phyloP scores from a whole-genome alignment of 2,888 invertebrate genomes.

The Drosophila acutilabella region DNA sequence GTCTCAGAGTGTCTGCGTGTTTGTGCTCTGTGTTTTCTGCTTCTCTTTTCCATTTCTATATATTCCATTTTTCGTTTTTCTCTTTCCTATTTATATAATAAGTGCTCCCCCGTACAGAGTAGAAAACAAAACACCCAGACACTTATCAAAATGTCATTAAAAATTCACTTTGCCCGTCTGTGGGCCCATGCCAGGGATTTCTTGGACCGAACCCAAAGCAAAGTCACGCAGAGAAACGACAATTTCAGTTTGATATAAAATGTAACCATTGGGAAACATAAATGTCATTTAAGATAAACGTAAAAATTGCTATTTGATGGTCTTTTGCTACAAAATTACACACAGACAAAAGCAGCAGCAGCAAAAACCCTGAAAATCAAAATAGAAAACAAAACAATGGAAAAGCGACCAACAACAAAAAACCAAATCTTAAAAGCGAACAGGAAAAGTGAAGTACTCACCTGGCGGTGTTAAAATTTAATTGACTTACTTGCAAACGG shows the following conservation, averaged over 20 bases:
- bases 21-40: background rate
- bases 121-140: conserved; percentile 39
- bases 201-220: conserved; percentile 19
- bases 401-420: conserved; percentile 16
- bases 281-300: conserved; percentile 78
- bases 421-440: conserved; percentile 24
- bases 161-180: conserved; percentile 65
- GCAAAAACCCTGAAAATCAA: conserved; percentile 11
- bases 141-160: conserved; percentile 70
- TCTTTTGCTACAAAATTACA: conserved; percentile 45
- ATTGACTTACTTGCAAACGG: conserved; percentile 58
- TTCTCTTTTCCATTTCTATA: conserved; percentile 10
- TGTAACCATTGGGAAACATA: conserved; percentile 76
- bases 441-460: conserved; percentile 40
- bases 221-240: conserved; percentile 32
- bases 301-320: conserved; percentile 74
- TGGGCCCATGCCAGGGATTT: conserved; percentile 12
- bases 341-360: conserved; percentile 9
- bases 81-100: conserved; percentile 15
- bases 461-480: conserved; percentile 68
- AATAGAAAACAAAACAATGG: conserved; percentile 12
- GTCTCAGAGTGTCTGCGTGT: no score
- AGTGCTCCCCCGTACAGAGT: conserved; percentile 13
- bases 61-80: background rate
- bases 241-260: conserved; percentile 64